Evolutionary conservation across 2,888 invertebrate species (phyloP).

Genomic region (Eutolmus rufibarbis): DNA sequence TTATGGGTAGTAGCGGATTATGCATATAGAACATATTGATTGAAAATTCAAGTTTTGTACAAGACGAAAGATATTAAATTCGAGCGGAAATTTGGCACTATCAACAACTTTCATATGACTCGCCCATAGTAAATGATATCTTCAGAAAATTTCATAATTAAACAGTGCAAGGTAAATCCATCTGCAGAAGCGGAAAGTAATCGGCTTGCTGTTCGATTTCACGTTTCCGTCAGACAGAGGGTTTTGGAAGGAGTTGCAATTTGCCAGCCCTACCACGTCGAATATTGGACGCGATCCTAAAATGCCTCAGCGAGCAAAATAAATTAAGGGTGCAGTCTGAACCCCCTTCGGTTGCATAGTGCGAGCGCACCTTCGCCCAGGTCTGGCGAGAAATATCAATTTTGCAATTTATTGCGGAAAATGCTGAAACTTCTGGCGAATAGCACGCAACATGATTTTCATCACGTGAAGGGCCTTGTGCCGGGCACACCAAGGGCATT

Average conservation of each 20-base stretch:
- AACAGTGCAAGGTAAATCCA: background rate
- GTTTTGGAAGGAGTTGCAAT: background rate
- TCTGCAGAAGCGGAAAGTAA: background rate
- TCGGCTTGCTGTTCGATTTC: background rate
- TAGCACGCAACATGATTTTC: constrained; percentile 20
- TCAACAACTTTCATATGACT: too few relatives aligned
- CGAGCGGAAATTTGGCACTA: too few relatives aligned
- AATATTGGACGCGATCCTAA: background rate
- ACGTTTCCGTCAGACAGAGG: background rate
- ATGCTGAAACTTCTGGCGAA: constrained; percentile 1
- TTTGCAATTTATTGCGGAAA: constrained; percentile 22
- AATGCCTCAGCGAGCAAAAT: constrained; percentile 14
- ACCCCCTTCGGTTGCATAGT: background rate
- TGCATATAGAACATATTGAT: too few relatives aligned
- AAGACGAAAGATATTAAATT: too few relatives aligned
- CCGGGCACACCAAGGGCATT: background rate
- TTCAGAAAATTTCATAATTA: background rate
- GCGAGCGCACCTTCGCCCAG: background rate
- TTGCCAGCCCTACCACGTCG: background rate
- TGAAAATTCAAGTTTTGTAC: too few relatives aligned
- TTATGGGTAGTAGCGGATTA: too few relatives aligned
- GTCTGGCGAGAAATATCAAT: constrained; percentile 9
- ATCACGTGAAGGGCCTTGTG: background rate
- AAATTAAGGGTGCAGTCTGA: background rate
- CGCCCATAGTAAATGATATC: too few relatives aligned